phyloP scores from a whole-genome alignment of 2,113 vertebrate species.

The Tauraco erythrolophus region DNA sequence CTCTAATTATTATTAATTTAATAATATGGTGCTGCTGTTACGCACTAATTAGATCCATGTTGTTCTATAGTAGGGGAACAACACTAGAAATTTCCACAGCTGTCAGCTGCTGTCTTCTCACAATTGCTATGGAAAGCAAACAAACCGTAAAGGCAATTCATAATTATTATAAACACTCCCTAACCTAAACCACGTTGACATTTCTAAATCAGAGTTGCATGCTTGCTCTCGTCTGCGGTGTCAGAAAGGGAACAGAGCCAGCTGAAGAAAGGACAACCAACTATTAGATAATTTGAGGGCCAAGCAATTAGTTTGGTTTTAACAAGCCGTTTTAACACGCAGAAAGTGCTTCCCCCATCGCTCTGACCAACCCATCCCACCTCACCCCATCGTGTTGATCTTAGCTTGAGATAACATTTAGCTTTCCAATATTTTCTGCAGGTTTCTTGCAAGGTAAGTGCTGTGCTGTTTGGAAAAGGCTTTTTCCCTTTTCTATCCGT shows the following conservation, averaged over 20 bases:
- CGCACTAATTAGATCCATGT: constrained; percentile 24
- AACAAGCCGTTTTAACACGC: background rate
- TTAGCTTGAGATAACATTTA: background rate
- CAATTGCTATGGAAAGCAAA: constrained; percentile 65
- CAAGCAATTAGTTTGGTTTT: background rate
- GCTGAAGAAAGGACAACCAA: background rate
- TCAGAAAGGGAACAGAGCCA: constrained; percentile 13
- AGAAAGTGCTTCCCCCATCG: background rate
- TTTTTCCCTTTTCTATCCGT: background rate
- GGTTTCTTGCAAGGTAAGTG: background rate
- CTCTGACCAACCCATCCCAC: background rate
- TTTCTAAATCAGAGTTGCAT: constrained; percentile 21
- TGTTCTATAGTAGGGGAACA: background rate
- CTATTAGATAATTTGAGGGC: background rate
- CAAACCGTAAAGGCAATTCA: constrained; percentile 59
- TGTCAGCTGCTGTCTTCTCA: constrained; percentile 55
- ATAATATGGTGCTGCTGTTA: background rate
- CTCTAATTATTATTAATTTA: constrained; percentile 48
- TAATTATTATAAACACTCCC: constrained; percentile 63
- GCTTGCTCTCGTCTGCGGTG: constrained; percentile 30
- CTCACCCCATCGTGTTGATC: background rate
- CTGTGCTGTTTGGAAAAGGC: background rate
- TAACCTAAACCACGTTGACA: constrained; percentile 62
- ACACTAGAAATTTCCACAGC: constrained; percentile 31
- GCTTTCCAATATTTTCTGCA: background rate